A percentile compares a stretch with the other conserved stretches of the same genome.
Conservation (phyloP, 2,797 vertebrate genomes). For the Gymnoscopelus braueri region DNA sequence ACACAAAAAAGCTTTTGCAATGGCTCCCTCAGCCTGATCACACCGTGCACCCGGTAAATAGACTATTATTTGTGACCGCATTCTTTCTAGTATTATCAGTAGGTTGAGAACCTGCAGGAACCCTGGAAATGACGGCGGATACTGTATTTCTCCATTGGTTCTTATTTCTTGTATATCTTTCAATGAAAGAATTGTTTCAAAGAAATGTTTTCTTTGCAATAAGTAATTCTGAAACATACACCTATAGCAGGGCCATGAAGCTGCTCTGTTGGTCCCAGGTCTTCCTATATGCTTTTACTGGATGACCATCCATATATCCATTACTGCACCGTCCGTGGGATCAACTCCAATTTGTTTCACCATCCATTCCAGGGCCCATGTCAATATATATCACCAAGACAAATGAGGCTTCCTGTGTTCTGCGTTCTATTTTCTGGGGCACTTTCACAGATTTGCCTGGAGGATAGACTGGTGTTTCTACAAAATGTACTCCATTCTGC, state of each 20-base stretch:
- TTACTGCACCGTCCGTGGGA: conserved; percentile 8
- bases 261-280: background rate
- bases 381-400: conserved; percentile 41
- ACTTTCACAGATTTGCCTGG: conserved; percentile 21
- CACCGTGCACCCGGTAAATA: too few species aligned
- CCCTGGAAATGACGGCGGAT: too few species aligned
- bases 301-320: conserved; percentile 23
- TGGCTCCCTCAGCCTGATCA: too few species aligned
- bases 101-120: too few species aligned
- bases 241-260: background rate
- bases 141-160: too few species aligned
- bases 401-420: conserved; percentile 20
- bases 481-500: background rate
- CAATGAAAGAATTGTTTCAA: background rate
- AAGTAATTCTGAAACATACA: too few species aligned
- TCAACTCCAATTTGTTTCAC: conserved; percentile 22
- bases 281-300: conserved; percentile 5
- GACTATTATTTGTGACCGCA: too few species aligned
- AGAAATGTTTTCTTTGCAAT: background rate
- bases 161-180: too few species aligned
- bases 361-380: conserved; percentile 24
- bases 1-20: too few species aligned
- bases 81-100: too few species aligned
- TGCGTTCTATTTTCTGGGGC: conserved; percentile 1
- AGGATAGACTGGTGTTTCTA: conserved; percentile 1